Evolutionary conservation across 2,113 vertebrate species (phyloP), one percentile per base, ranked within the genome.

Genomic region (Oreochromis spilurus): DNA sequence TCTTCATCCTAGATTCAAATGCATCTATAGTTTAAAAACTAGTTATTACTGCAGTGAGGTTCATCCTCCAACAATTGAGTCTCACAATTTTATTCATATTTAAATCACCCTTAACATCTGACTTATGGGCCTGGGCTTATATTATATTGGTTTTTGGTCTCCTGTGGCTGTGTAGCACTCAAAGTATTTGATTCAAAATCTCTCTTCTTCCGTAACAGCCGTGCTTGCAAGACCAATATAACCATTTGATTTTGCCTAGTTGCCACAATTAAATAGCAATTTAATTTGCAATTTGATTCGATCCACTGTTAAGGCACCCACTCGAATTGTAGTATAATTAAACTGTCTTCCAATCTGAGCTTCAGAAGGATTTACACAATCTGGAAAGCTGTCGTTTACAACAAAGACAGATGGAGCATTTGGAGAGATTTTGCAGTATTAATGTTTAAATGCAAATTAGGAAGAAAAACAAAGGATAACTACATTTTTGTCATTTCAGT

Each of bases 1-100:
- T 97, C 96, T 50, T 96, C 97, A 91, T 98, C 98, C 98, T 99
- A 91, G 50, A 77, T 31, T 77, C 17, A 52, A 60, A 58, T 29
- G 17, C 21, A 26, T 43, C 54, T 11, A 50, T 62, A 53, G 3
- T 75, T 83, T 57, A 80, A 45, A 77, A 48, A 79, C 12, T 2
- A 36, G 24, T 13, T 13, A 5, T 34, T 48, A 36, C 6, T 58
- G 40, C 7, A 40, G 43, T 75, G 21, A 84, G 19, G 36, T 54
- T 34, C 4, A 9, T 52, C n/a, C 26, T 80, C 40, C 0, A 38
- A 48, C 16, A 82, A 4, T 45, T 24, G 3, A 43, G 17, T 16
- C n/a, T 77, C 38, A 38, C 2, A 29, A 11, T 34, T 83, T 34
- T 48, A 79, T 12, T 58, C 50, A 57, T 52, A 19, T 38, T 19